Percentiles rank a stretch among this genome's conserved stretches.
These are phyloP conservation scores for Dioctria rufipes DNA, from an alignment of 2,888 invertebrate genomes.

Conservation along the genomic window DNA sequence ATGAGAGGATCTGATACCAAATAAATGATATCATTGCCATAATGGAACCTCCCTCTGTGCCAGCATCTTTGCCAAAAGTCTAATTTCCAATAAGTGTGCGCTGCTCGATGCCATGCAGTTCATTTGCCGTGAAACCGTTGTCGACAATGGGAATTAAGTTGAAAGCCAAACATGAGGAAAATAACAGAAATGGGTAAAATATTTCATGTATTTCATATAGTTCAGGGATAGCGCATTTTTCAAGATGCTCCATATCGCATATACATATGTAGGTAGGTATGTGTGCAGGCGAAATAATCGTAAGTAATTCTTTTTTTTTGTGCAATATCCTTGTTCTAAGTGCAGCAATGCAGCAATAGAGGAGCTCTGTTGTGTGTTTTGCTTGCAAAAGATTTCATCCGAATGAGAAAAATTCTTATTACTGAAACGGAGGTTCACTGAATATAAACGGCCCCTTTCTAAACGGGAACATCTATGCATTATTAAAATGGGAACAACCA, in stretches of 20 bases:
- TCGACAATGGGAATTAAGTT: conserved; percentile 5
- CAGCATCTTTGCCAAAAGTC: neutral
- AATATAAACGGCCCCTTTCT: conserved; percentile 31
- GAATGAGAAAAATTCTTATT: conserved; percentile 49
- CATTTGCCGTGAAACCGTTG: conserved; percentile 1
- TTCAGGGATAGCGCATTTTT: no score
- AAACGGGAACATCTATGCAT: conserved; percentile 44
- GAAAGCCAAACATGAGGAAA: neutral
- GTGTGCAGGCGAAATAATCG: conserved; percentile 24
- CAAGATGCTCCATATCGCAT: no score
- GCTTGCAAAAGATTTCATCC: conserved; percentile 12
- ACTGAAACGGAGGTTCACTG: conserved; percentile 41
- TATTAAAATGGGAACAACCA: conserved; percentile 44
- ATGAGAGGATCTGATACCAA: neutral
- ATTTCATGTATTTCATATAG: neutral
- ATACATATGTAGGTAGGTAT: no score
- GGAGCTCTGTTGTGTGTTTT: conserved; percentile 24
- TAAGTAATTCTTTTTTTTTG: conserved; percentile 18
- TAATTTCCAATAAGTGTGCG: conserved; percentile 27
- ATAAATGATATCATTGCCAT: neutral
- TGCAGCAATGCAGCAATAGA: conserved; percentile 33
- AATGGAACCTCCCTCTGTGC: neutral
- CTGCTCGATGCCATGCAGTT: neutral
- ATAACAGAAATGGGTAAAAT: neutral
- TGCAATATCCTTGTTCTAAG: conserved; percentile 18